Percentiles rank a stretch among this genome's conserved stretches.
phyloP scores from a whole-genome alignment of 2,113 vertebrate species.

The Protobothrops flavoviridis region DNA sequence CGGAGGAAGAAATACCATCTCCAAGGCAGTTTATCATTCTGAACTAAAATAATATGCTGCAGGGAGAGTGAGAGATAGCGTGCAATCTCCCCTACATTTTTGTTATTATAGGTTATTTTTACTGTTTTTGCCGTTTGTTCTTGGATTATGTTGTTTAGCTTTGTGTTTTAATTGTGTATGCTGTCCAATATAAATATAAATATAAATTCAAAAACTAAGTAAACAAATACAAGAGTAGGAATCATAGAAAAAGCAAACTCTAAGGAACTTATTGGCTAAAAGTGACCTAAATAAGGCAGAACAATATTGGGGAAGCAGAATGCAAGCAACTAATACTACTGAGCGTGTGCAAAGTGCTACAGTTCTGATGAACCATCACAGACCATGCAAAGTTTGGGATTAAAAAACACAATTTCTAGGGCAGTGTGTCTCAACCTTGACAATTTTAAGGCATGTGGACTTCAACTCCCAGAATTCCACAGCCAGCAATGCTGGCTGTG shows the following conservation, averaged over 20 bases:
- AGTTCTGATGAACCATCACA: neutral
- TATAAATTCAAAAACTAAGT: neutral
- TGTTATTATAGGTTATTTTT: neutral
- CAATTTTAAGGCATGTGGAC: no score
- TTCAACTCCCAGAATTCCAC: no score
- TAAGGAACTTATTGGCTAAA: no score
- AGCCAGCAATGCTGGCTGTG: no score
- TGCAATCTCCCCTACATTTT: neutral
- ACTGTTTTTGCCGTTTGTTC: neutral
- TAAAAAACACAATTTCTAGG: neutral
- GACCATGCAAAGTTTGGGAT: neutral
- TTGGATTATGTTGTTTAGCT: neutral
- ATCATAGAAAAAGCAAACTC: no score
- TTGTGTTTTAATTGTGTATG: neutral
- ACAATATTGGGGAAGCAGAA: neutral
- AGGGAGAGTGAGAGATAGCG: neutral
- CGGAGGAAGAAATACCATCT: neutral
- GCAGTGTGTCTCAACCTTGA: no score
- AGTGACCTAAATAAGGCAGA: neutral
- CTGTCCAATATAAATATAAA: no score
- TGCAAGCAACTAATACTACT: neutral
- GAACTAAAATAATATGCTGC: neutral
- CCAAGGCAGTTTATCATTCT: neutral
- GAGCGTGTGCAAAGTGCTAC: neutral
- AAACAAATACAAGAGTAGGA: neutral